A percentile compares a stretch with the other conserved stretches of the same genome.
phyloP scores from a whole-genome alignment of 2,113 vertebrate species.

The Sapayoa aenigma region DNA sequence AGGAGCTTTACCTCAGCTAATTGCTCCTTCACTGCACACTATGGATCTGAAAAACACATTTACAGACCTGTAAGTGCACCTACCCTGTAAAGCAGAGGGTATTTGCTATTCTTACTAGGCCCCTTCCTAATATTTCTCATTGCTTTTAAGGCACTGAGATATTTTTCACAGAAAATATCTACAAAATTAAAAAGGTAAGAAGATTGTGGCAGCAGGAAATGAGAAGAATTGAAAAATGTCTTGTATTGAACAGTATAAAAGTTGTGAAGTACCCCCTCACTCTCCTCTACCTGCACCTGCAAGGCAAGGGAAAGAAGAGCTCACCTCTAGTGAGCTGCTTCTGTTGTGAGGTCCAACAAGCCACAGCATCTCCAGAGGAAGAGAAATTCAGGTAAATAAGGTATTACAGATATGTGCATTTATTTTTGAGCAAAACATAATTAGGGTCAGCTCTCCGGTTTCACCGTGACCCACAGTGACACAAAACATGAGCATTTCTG shows the following conservation, averaged over 20 bases:
- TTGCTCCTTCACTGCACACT: not conserved
- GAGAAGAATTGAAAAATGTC: not conserved
- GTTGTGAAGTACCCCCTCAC: not conserved
- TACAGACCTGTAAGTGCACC: not conserved
- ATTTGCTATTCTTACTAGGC: not conserved
- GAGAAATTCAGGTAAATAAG: not conserved
- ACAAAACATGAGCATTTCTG: not conserved
- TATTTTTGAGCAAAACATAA: slow-evolving; percentile 6
- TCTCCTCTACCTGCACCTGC: not conserved
- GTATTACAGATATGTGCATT: not conserved
- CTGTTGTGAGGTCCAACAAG: not conserved
- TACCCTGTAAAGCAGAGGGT: not conserved
- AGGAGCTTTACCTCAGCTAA: not conserved
- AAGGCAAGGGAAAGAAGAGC: not conserved
- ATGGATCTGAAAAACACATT: not conserved
- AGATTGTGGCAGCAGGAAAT: not conserved
- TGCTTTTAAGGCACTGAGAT: not conserved
- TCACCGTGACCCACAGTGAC: not conserved
- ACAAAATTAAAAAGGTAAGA: not conserved
- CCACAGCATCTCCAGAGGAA: not conserved
- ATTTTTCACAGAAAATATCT: not conserved
- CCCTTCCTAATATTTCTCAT: not conserved
- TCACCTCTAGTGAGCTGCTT: not conserved
- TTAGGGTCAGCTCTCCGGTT: not conserved
- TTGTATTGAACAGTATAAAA: not conserved